Evolutionary conservation across 2,797 vertebrate genomes (phyloP).

Genomic region (Kryptopterus vitreolus): DNA sequence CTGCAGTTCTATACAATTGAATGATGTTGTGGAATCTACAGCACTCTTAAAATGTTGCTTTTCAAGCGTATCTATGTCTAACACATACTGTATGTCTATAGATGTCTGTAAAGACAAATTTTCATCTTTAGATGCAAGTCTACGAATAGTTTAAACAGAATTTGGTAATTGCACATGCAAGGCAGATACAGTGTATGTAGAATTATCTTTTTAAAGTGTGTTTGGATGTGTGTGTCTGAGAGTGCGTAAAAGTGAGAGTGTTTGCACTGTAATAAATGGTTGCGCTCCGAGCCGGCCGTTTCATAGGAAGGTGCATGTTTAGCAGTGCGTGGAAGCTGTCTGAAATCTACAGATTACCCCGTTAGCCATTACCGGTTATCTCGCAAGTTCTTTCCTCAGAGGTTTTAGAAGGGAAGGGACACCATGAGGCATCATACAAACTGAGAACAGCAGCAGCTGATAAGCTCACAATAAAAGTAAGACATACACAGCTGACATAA

Average conservation of each 20-base stretch:
- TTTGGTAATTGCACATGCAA: neutral
- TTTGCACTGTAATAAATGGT: slow-evolving; percentile 25
- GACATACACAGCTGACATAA: slow-evolving; percentile 17
- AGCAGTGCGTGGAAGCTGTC: slow-evolving; percentile 7
- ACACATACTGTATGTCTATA: neutral
- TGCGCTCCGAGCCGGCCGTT: neutral
- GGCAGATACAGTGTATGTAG: neutral
- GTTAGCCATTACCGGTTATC: slow-evolving; percentile 20
- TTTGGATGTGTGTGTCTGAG: neutral
- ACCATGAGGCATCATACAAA: neutral
- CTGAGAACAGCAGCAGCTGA: slow-evolving; percentile 21
- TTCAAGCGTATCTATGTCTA: neutral
- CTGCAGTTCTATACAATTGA: too few relatives aligned
- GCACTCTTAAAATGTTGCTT: too few relatives aligned
- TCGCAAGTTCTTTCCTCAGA: neutral
- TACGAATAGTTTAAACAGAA: neutral
- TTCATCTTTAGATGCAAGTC: neutral
- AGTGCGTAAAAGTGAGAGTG: neutral
- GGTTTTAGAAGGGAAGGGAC: slow-evolving; percentile 15
- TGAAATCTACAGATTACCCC: slow-evolving; percentile 11
- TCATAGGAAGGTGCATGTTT: neutral
- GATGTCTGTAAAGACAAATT: neutral
- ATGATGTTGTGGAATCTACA: too few relatives aligned
- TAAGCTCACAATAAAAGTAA: slow-evolving; percentile 21
- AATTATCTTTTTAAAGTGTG: neutral